Percentiles rank a stretch among this genome's conserved stretches.
phyloP scores from a whole-genome alignment of 1,140 invertebrate species.

The Drosophila teissieri region DNA sequence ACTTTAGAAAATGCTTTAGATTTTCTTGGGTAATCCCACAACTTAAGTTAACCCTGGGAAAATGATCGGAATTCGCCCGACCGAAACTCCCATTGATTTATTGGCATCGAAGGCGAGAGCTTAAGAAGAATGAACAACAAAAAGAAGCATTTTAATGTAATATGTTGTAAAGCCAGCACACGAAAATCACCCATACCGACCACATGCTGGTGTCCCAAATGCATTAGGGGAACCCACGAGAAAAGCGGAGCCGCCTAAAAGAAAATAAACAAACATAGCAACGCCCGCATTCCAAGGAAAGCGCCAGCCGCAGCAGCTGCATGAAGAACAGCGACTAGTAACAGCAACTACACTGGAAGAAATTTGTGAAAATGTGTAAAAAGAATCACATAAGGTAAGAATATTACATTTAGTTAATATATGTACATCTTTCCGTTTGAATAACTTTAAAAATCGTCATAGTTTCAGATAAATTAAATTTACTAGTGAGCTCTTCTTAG shows the following conservation, averaged over 20 bases:
- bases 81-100: conserved; percentile 70
- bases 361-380: background rate
- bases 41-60: conserved; percentile 38
- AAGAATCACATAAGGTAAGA: background rate
- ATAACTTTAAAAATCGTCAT: too few species aligned
- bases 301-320: conserved; percentile 75
- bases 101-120: conserved; percentile 40
- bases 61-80: conserved; percentile 57
- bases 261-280: conserved; percentile 62
- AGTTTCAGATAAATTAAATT: too few species aligned
- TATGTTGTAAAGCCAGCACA: conserved; percentile 58
- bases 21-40: conserved; percentile 28
- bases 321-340: conserved; percentile 44
- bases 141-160: conserved; percentile 71
- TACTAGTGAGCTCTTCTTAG: too few species aligned
- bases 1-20: conserved; percentile 30
- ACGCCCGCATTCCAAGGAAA: conserved; percentile 80
- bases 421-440: too few species aligned
- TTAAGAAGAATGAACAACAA: conserved; percentile 31
- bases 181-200: conserved; percentile 39
- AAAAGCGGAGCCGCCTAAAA: conserved; percentile 36
- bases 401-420: too few species aligned
- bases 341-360: conserved; percentile 1
- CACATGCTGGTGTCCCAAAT: conserved; percentile 70
- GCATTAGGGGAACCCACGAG: conserved; percentile 57